phyloP scores from a whole-genome alignment of 2,797 vertebrate species.

The Florisuga fusca region DNA sequence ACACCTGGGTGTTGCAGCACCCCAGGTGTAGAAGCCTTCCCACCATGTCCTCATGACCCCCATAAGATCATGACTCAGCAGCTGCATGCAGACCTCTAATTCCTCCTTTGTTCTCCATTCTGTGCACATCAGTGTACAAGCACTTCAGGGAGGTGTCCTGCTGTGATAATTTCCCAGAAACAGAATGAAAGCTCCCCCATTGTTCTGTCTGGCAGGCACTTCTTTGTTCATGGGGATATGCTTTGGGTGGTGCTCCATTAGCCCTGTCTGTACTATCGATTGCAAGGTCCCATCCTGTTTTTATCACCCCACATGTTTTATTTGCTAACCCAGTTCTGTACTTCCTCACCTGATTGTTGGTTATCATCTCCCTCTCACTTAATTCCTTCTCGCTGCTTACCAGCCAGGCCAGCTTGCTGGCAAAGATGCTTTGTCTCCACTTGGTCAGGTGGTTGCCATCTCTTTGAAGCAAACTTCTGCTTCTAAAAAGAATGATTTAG shows the following conservation, averaged over 20 bases:
- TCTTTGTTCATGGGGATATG: background rate
- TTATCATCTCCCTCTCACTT: background rate
- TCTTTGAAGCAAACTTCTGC: background rate
- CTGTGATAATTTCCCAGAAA: background rate
- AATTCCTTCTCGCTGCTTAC: background rate
- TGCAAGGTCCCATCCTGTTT: background rate
- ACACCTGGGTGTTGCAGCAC: background rate
- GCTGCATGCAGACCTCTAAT: background rate
- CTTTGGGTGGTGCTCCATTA: background rate
- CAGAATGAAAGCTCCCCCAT: background rate
- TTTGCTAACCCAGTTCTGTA: fast-evolving
- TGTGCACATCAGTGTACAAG: background rate
- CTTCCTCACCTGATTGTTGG: background rate
- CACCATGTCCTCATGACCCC: background rate
- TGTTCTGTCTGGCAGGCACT: background rate
- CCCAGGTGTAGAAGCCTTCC: background rate
- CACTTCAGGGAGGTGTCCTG: background rate
- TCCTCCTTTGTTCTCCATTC: background rate
- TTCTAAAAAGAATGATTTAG: background rate
- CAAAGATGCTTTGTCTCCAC: background rate
- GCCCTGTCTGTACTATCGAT: background rate
- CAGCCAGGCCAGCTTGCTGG: background rate
- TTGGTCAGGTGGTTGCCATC: background rate
- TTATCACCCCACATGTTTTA: background rate
- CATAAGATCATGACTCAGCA: background rate